phyloP scores from a whole-genome alignment of 2,888 invertebrate species.

The Polydrusus tereticollis region DNA sequence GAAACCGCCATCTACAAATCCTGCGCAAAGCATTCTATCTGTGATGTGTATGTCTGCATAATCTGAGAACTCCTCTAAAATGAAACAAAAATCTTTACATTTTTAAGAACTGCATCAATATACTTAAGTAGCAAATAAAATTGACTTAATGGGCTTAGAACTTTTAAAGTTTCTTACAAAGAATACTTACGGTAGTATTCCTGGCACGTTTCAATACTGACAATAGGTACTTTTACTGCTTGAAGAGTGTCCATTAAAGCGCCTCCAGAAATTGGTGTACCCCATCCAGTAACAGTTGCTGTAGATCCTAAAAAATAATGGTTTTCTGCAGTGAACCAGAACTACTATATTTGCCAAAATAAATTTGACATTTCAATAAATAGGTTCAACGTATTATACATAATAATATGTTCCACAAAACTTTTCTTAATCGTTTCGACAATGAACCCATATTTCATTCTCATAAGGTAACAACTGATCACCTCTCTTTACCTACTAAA shows the following conservation, averaged over 20 bases:
- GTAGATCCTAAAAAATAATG: conserved; percentile 26
- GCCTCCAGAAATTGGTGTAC: conserved; percentile 26
- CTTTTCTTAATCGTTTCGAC: no score
- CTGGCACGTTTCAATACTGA: conserved; percentile 20
- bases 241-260: conserved; percentile 27
- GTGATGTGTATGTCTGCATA: conserved; percentile 1
- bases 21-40: conserved; percentile 54
- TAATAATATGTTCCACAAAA: no score
- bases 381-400: no score
- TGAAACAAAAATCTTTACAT: no score
- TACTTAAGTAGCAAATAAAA: no score
- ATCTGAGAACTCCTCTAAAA: conserved; percentile 1
- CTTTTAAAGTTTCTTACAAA: neutral
- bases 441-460: no score
- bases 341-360: no score
- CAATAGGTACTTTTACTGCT: conserved; percentile 38
- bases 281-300: conserved; percentile 50
- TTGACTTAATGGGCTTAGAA: no score
- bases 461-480: no score
- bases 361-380: no score
- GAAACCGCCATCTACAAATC: conserved; percentile 62
- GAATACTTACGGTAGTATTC: conserved; percentile 31
- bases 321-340: no score
- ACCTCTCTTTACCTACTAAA: conserved; percentile 1
- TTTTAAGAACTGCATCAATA: no score